These are phyloP conservation scores for Emmelina monodactyla DNA, from an alignment of 2,888 invertebrate species.

Conservation along the genomic window DNA sequence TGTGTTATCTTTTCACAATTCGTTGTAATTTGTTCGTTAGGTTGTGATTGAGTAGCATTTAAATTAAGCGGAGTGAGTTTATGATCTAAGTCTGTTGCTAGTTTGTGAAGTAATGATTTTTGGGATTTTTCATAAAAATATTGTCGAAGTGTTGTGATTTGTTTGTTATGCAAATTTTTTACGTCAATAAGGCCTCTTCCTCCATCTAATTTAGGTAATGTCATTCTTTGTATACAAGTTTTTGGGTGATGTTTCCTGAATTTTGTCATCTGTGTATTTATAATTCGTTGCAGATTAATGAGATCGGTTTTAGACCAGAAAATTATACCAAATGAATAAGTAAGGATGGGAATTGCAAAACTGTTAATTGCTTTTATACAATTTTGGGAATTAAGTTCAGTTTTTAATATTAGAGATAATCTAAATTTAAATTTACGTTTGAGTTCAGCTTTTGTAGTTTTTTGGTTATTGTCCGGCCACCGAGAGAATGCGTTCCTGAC, in stretches of 20 bases:
- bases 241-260: neutral
- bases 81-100: too few relatives aligned
- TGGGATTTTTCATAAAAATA: neutral
- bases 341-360: neutral
- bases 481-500: too few relatives aligned
- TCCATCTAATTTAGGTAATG: neutral
- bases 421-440: neutral
- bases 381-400: neutral
- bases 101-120: neutral
- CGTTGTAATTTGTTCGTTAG: too few relatives aligned
- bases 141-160: neutral
- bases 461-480: too few relatives aligned
- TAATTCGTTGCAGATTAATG: too few relatives aligned
- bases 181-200: neutral
- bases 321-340: too few relatives aligned
- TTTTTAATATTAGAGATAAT: neutral
- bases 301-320: too few relatives aligned
- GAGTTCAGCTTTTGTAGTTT: neutral
- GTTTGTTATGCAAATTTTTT: too few relatives aligned
- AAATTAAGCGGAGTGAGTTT: too few relatives aligned
- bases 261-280: too few relatives aligned
- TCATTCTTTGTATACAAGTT: neutral
- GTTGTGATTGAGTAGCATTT: too few relatives aligned
- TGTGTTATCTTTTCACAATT: neutral
- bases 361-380: neutral